phyloP scores from a whole-genome alignment of 2,113 vertebrate species.

The Dicaeum eximium region DNA sequence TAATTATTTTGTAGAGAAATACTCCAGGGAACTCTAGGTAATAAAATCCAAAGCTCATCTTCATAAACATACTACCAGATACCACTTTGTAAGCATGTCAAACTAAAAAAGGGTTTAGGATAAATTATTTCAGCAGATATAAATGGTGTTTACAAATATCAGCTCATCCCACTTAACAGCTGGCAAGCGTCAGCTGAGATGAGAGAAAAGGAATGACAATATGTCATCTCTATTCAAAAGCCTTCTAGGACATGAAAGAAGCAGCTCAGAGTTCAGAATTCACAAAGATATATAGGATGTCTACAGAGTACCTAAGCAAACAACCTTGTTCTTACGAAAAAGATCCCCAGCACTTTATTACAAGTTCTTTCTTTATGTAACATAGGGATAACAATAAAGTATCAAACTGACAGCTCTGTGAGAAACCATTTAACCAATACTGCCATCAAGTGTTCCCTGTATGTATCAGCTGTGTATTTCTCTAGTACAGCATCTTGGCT shows the following conservation, averaged over 20 bases:
- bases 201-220: not conserved
- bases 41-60: not conserved
- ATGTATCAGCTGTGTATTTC: not conserved
- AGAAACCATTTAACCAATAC: not conserved
- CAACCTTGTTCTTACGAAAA: not conserved
- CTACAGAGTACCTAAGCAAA: not conserved
- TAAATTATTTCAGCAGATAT: not conserved
- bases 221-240: not conserved
- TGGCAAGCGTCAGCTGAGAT: not conserved
- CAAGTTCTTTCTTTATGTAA: not conserved
- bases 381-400: not conserved
- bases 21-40: not conserved
- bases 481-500: not conserved
- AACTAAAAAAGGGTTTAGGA: not conserved
- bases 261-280: not conserved
- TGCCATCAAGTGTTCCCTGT: constrained; percentile 43
- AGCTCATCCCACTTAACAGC: not conserved
- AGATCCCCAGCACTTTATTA: not conserved
- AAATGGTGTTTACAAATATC: not conserved
- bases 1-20: not conserved
- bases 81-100: not conserved
- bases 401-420: not conserved
- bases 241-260: not conserved
- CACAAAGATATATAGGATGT: not conserved
- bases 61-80: not conserved